These are phyloP conservation scores for Lathronympha strigana DNA, from an alignment of 2,888 invertebrate species.

Conservation along the genomic window DNA sequence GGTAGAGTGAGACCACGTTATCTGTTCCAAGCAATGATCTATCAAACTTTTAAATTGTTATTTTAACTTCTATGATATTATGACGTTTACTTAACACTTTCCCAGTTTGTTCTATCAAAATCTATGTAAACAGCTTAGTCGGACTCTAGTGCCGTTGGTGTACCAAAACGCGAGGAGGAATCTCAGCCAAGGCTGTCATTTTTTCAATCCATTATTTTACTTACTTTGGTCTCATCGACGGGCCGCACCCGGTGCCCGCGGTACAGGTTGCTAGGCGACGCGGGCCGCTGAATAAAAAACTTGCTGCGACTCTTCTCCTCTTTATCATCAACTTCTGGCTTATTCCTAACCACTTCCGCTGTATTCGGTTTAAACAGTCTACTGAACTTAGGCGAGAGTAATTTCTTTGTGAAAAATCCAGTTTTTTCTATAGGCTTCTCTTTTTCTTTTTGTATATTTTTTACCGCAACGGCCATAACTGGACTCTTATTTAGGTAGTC, in stretches of 20 bases:
- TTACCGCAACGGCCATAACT: conserved; percentile 59
- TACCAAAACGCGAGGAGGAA: too few relatives aligned
- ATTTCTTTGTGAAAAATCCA: conserved; percentile 69
- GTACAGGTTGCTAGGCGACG: conserved; percentile 59
- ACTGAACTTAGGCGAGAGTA: conserved; percentile 75
- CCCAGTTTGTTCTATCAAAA: too few relatives aligned
- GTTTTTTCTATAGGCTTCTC: conserved; percentile 61
- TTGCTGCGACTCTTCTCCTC: conserved; percentile 72
- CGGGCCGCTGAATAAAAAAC: conserved; percentile 72
- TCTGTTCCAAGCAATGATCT: too few relatives aligned
- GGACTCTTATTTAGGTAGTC: conserved; percentile 60
- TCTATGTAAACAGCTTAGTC: too few relatives aligned
- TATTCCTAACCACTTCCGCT: conserved; percentile 58
- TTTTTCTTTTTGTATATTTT: conserved; percentile 61
- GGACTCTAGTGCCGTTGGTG: too few relatives aligned
- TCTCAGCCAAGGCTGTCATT: too few relatives aligned
- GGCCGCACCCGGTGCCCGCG: conserved; percentile 68
- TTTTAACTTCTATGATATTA: too few relatives aligned
- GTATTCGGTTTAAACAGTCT: conserved; percentile 71
- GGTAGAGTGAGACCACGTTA: too few relatives aligned
- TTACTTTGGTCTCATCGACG: conserved; percentile 45
- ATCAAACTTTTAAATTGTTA: too few relatives aligned
- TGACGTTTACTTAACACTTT: too few relatives aligned
- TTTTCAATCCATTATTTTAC: not conserved
- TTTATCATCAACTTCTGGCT: conserved; percentile 56